Evolutionary conservation across 2,888 invertebrate genomes (phyloP).

Genomic region (Peribatodes rhomboidaria): DNA sequence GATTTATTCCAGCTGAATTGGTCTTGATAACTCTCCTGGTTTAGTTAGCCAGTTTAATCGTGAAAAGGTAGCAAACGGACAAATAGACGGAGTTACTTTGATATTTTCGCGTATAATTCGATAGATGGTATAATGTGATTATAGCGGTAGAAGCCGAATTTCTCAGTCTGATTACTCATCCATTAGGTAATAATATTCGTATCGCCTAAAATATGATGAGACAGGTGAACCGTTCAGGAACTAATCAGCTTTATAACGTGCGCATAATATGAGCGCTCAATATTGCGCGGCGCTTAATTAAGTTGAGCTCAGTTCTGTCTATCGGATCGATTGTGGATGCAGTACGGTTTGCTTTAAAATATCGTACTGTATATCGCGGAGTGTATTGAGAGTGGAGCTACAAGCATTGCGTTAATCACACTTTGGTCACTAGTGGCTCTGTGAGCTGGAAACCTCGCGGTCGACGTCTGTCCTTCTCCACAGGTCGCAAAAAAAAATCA

Average conservation of each 20-base stretch:
- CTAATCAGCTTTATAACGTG: conserved; percentile 28
- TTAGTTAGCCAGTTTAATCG: too few species aligned
- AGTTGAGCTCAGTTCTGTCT: conserved; percentile 24
- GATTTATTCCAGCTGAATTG: too few species aligned
- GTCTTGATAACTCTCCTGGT: too few species aligned
- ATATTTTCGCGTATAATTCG: too few species aligned
- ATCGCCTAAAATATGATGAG: not conserved
- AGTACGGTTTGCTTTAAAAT: conserved; percentile 29
- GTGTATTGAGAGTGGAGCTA: not conserved
- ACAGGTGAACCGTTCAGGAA: conserved; percentile 6
- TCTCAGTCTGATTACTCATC: too few species aligned
- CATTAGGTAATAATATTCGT: not conserved
- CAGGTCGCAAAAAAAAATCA: too few species aligned
- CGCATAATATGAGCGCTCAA: conserved; percentile 17
- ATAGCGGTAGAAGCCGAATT: too few species aligned
- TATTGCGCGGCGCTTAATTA: conserved; percentile 36
- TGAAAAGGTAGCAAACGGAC: too few species aligned
- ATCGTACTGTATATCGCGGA: conserved; percentile 12
- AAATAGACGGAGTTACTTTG: too few species aligned
- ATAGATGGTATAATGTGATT: too few species aligned
- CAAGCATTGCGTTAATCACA: not conserved
- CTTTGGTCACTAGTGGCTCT: not conserved
- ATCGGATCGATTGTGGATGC: conserved; percentile 42
- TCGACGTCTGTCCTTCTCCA: too few species aligned
- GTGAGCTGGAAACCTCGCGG: too few species aligned